Evolutionary conservation across 2,797 vertebrate genomes (phyloP).

Genomic region (Staurois parvus): DNA sequence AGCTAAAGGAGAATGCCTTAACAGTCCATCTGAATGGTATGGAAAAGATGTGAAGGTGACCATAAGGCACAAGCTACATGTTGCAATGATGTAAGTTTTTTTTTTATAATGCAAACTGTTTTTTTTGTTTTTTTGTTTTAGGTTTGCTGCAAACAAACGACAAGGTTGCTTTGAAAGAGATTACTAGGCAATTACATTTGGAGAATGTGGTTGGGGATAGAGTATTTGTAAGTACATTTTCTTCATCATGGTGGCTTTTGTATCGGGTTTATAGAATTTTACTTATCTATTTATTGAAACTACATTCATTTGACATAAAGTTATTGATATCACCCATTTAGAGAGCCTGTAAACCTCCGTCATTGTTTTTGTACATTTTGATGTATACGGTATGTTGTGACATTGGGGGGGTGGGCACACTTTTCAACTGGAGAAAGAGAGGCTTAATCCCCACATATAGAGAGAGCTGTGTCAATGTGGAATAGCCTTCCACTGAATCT

Average conservation of each 20-base stretch:
- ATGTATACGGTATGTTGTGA: no score
- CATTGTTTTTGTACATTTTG: no score
- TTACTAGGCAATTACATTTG: slow-evolving; percentile 91
- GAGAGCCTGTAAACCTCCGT: no score
- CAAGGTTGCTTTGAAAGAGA: slow-evolving; percentile 92
- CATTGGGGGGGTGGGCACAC: no score
- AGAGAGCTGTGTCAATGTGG: no score
- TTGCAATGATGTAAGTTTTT: background rate
- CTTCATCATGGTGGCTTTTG: background rate
- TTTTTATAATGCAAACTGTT: background rate
- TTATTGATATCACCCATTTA: no score
- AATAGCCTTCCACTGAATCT: no score
- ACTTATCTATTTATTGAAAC: no score
- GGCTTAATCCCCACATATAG: no score
- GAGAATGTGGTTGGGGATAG: slow-evolving; percentile 96
- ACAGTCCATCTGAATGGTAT: slow-evolving; percentile 92
- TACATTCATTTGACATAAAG: no score
- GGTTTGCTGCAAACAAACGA: slow-evolving; percentile 93
- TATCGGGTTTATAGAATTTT: no score
- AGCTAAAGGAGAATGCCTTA: slow-evolving; percentile 83
- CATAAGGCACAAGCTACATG: background rate
- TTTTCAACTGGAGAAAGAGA: no score
- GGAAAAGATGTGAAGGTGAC: background rate
- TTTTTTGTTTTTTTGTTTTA: slow-evolving; percentile 67
- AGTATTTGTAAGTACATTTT: slow-evolving; percentile 90